phyloP scores from a whole-genome alignment of 2,113 vertebrate genomes.

The Mohoua ochrocephala region DNA sequence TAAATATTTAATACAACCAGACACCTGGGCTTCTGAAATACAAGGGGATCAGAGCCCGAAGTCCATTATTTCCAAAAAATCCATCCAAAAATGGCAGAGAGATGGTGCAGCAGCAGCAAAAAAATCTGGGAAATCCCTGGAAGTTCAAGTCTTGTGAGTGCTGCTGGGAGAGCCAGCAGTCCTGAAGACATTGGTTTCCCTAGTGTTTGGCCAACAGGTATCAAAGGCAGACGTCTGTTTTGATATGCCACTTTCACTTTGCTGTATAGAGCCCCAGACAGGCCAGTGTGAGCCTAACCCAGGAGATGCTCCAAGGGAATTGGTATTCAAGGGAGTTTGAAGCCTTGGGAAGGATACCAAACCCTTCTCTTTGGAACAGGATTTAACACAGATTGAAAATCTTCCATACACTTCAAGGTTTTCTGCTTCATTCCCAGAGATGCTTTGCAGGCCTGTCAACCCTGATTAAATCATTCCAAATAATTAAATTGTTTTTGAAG shows the following conservation, averaged over 20 bases:
- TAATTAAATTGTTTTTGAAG: conserved; percentile 15
- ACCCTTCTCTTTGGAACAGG: neutral
- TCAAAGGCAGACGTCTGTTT: neutral
- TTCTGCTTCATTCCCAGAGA: conserved; percentile 20
- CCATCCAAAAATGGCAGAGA: neutral
- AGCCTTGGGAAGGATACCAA: conserved; percentile 28
- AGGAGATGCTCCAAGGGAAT: neutral
- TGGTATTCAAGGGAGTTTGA: conserved; percentile 18
- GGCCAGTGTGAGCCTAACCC: neutral
- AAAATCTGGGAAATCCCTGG: neutral
- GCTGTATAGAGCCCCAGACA: neutral
- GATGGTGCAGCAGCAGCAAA: neutral
- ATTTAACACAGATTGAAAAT: conserved; percentile 25
- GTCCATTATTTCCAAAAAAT: neutral
- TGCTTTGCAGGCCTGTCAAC: conserved; percentile 20
- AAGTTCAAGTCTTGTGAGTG: neutral
- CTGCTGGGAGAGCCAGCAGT: neutral
- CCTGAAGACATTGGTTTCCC: neutral
- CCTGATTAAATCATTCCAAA: conserved; percentile 40
- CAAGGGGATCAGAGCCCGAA: neutral
- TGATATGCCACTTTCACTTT: neutral
- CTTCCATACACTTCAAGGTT: neutral
- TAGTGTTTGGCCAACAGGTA: neutral
- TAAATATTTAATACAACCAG: neutral
- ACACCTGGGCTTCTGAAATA: neutral